Evolutionary conservation across 2,797 vertebrate species (phyloP).

Genomic region (Tangara arthus): DNA sequence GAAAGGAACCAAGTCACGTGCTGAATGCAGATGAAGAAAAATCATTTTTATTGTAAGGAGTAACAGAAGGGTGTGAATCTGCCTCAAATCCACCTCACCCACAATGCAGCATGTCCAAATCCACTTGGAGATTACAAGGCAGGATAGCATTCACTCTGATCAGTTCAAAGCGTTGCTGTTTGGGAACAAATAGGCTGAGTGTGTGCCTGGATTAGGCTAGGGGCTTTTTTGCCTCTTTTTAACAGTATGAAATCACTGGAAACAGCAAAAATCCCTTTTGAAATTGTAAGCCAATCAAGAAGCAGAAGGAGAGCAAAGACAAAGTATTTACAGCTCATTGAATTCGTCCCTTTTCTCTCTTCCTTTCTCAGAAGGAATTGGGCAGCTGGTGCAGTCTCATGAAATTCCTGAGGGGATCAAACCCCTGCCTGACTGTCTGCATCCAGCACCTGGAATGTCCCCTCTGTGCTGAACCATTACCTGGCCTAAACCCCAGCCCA

Average conservation of each 20-base stretch:
- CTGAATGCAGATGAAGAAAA: constrained; percentile 48
- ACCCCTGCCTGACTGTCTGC: rapidly evolving
- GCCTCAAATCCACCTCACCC: neutral
- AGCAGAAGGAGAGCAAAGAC: neutral
- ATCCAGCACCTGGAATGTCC: neutral
- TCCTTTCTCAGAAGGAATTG: neutral
- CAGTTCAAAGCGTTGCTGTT: neutral
- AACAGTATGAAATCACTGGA: neutral
- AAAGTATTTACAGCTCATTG: neutral
- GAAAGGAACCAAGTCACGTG: neutral
- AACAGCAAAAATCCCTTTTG: neutral
- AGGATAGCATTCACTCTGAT: neutral
- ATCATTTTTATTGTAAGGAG: constrained; percentile 21
- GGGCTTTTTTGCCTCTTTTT: neutral
- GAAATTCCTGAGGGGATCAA: neutral
- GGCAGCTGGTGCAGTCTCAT: neutral
- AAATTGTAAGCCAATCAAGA: neutral
- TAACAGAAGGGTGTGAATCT: neutral
- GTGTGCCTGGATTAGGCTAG: neutral
- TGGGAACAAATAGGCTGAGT: neutral
- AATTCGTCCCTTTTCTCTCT: neutral
- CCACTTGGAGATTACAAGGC: neutral
- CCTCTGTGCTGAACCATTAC: neutral
- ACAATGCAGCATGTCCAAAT: neutral
- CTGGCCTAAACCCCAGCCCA: neutral